Evolutionary conservation across 2,797 vertebrate genomes (phyloP).

Genomic region (Falco peregrinus): DNA sequence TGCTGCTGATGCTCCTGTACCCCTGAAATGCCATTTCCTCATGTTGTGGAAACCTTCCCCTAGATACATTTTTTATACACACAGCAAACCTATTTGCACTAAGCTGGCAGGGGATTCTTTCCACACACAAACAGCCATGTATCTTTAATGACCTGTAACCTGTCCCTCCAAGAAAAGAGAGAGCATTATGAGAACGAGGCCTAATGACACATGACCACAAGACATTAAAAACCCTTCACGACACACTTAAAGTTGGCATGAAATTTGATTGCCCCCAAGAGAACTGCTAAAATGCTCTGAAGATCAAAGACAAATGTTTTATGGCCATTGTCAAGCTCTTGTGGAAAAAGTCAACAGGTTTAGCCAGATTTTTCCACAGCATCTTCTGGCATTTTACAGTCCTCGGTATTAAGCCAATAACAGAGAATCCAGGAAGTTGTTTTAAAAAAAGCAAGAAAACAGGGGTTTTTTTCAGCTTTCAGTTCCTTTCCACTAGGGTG

Average conservation of each 20-base stretch:
- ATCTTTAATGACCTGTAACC: neutral
- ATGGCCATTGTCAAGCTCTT: neutral
- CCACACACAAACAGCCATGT: neutral
- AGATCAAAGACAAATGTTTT: neutral
- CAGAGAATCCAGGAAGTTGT: neutral
- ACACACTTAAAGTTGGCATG: neutral
- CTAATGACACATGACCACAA: neutral
- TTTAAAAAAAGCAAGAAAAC: neutral
- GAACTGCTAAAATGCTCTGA: neutral
- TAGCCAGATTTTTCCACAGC: constrained; percentile 55
- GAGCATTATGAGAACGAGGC: neutral
- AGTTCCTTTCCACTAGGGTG: neutral
- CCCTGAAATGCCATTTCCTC: neutral
- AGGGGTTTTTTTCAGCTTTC: neutral
- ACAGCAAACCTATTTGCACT: neutral
- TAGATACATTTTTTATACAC: neutral
- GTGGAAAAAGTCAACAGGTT: constrained; percentile 13
- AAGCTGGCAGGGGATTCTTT: neutral
- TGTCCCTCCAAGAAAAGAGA: neutral
- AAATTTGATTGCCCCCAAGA: neutral
- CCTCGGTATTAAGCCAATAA: neutral
- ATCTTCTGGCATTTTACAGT: constrained; percentile 13
- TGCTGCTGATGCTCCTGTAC: neutral
- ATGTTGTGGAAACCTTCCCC: neutral
- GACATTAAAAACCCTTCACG: neutral